Conservation (phyloP, 2,797 vertebrate genomes). For the Myotis pilosus region DNA sequence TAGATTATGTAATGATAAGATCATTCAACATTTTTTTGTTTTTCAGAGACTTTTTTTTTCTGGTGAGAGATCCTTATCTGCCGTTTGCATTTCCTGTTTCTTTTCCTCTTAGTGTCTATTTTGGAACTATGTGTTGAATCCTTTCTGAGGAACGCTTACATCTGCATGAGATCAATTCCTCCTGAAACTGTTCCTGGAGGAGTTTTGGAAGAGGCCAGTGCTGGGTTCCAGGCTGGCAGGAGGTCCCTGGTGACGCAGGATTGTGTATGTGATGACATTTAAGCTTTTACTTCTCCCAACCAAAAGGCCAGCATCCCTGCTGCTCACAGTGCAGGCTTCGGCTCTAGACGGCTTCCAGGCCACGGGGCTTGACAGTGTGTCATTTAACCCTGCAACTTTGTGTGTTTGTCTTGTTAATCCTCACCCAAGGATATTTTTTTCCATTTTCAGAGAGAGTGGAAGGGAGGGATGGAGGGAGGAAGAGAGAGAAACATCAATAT, state of each 20-base stretch:
- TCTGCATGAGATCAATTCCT: neutral
- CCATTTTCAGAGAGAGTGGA: neutral
- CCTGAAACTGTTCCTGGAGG: neutral
- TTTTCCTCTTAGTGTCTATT: neutral
- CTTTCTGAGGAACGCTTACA: neutral
- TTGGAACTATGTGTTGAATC: neutral
- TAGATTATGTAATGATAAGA: neutral
- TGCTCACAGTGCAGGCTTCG: neutral
- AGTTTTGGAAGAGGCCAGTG: neutral
- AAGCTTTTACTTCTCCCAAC: neutral
- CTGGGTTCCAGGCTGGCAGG: neutral
- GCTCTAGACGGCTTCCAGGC: neutral
- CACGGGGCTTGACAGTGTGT: neutral
- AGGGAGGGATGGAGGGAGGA: neutral
- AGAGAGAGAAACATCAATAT: neutral
- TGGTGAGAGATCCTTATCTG: neutral
- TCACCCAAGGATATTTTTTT: too few relatives aligned
- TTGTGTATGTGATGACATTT: neutral
- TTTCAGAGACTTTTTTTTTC: neutral
- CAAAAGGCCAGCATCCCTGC: neutral
- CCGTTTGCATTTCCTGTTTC: neutral
- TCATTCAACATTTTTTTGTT: neutral
- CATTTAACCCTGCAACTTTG: neutral
- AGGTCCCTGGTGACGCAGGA: neutral
- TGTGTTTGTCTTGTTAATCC: too few relatives aligned